phyloP scores from a whole-genome alignment of 2,113 vertebrate genomes.

The Thunnus thynnus region DNA sequence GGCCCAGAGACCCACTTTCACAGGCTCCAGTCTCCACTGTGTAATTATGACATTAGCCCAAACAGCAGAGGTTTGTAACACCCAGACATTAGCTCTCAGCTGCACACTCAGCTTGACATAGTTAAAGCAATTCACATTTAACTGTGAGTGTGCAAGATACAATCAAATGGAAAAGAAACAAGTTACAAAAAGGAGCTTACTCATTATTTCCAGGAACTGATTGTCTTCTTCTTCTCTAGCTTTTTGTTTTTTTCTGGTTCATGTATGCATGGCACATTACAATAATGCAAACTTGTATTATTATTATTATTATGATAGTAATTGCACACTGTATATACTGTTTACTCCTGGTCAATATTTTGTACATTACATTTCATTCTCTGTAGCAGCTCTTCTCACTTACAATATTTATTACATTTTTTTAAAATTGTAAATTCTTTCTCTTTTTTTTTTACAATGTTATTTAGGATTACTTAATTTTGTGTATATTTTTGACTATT shows the following conservation, averaged over 20 bases:
- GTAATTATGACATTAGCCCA: conserved; percentile 31
- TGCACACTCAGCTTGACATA: not conserved
- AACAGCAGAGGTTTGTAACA: conserved; percentile 23
- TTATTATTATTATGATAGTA: no score
- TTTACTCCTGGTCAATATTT: no score
- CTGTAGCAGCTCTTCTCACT: no score
- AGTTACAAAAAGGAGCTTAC: not conserved
- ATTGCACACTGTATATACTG: no score
- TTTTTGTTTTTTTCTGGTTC: not conserved
- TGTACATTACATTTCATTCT: no score
- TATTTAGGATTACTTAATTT: no score
- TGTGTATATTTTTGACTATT: no score
- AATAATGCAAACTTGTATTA: no score
- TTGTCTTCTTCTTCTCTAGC: not conserved
- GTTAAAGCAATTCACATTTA: not conserved
- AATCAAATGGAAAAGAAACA: not conserved
- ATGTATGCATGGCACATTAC: no score
- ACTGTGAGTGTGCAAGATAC: not conserved
- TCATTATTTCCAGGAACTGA: not conserved
- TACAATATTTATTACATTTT: not conserved
- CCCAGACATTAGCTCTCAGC: conserved; percentile 10
- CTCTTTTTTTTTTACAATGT: no score
- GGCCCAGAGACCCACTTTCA: conserved; percentile 6
- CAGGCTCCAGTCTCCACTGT: not conserved
- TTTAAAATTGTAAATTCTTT: not conserved